Base-by-base conservation (phyloP, 1,140 invertebrate genomes). In the Tribolium castaneum region DNA sequence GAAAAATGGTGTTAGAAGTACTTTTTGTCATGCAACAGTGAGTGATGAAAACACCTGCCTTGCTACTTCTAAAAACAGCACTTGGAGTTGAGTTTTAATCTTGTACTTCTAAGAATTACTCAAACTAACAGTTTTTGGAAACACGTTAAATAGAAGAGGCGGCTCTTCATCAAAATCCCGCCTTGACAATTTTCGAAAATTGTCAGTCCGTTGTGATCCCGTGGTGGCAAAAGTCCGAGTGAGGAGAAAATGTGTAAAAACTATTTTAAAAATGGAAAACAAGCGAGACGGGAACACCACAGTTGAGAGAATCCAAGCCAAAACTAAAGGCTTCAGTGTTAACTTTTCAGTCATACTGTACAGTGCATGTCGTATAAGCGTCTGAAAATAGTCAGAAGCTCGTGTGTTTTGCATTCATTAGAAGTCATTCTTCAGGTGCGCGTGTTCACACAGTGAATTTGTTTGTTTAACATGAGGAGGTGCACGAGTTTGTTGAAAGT, bases 291-390 rank as follows among this genome's bases (percentile, higher is more conserved):
- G 74, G 66, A 45, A 76, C 54, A 76, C 56, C 45, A 76, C 70
- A 50, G 70, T 72, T 49, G 22, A 50, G 50, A 75, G 74, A 76
- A 76, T 7, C 22, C 75, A 62, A 76, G 75, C 59, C 75, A 76
- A 76, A 76, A 76, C 56, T 54, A 45, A 66, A 50, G 30, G 75
- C 35, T 78, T 80, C 79, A 80, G 79, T 80, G 70, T 74, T 77
- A 80, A 80, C 70, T 78, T 80, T 80, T 80, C 79, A 80, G 79
- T 78, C 73, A 76, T 71, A 77, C 75, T 66, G 75, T 73, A 77
- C 74, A 73, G 76, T 78, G 62, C 73, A 78, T 73, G 77, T 66
- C 59, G 59, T 66, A 66, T 66, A 34, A 52, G 76, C 70, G 25
- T 62, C 79, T 78, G 79, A 80, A 80, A 80, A 80, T 80, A 80